phyloP scores from a whole-genome alignment of 2,113 vertebrate genomes.

The Buteo buteo region DNA sequence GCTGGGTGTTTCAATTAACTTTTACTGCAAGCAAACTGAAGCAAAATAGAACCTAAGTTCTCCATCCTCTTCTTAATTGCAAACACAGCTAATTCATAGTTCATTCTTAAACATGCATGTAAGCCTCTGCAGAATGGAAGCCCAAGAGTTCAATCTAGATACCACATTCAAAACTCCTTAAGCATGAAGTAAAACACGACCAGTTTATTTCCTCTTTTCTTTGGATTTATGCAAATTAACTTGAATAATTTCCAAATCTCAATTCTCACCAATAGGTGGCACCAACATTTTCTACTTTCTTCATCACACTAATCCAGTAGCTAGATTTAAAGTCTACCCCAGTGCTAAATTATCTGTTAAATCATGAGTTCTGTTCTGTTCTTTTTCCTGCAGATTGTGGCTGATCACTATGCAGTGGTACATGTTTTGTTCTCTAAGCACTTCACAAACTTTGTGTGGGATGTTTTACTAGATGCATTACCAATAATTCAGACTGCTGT shows the following conservation, averaged over 20 bases:
- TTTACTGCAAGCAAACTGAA: background rate
- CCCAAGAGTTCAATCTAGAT: background rate
- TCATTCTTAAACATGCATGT: background rate
- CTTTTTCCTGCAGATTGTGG: background rate
- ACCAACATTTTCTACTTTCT: constrained; percentile 41
- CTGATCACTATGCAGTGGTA: background rate
- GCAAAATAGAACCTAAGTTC: background rate
- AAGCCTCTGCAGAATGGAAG: background rate
- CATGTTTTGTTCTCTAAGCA: background rate
- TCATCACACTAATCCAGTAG: background rate
- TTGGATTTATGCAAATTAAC: constrained; percentile 26
- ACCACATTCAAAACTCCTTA: background rate
- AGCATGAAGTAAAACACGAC: background rate
- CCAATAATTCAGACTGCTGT: background rate
- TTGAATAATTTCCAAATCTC: constrained; percentile 30
- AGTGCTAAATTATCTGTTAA: background rate
- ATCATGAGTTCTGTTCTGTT: background rate
- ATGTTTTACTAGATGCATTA: background rate
- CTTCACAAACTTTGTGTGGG: background rate
- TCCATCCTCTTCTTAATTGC: background rate
- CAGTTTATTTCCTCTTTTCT: background rate
- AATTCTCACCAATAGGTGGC: constrained; percentile 56
- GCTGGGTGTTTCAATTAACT: background rate
- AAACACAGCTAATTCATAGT: background rate
- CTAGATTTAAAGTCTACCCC: background rate